A percentile compares a stretch with the other conserved stretches of the same genome.
Evolutionary conservation across 2,113 vertebrate genomes (phyloP).

Genomic region (Xenus cinereus): DNA sequence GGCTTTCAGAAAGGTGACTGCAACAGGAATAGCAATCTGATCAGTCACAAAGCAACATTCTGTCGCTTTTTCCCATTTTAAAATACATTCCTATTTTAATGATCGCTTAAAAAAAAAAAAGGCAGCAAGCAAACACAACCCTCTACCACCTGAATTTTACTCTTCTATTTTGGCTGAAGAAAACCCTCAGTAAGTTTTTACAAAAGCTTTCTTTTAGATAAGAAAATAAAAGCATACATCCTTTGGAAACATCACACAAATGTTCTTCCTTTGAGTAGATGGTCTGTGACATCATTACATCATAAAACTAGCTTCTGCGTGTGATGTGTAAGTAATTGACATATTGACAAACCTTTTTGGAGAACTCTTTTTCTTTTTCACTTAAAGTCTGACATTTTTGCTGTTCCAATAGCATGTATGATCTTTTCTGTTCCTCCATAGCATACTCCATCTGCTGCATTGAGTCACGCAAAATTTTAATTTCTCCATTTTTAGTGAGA

Average conservation of each 20-base stretch:
- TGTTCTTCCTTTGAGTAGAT: not conserved
- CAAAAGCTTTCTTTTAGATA: not conserved
- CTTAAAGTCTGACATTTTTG: conserved; percentile 77
- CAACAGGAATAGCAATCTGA: not conserved
- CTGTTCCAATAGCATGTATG: conserved; percentile 77
- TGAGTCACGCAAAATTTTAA: conserved; percentile 89
- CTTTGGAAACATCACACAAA: not conserved
- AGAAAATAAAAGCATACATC: not conserved
- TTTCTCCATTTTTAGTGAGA: conserved; percentile 91
- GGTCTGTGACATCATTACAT: not conserved
- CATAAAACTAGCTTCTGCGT: not conserved
- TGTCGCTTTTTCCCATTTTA: not conserved
- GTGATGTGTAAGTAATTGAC: not conserved
- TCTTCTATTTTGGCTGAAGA: not conserved
- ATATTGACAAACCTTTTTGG: conserved; percentile 81
- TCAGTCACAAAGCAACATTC: not conserved
- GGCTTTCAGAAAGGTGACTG: not conserved
- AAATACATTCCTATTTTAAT: not conserved
- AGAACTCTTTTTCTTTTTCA: conserved; percentile 89
- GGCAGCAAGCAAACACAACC: not conserved
- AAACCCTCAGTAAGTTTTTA: not conserved
- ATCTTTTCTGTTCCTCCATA: conserved; percentile 84
- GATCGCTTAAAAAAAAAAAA: not conserved
- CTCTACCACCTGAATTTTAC: not conserved
- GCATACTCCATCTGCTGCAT: conserved; percentile 80